Conservation (phyloP, 2,797 vertebrate genomes). For the Notamacropus eugenii region DNA sequence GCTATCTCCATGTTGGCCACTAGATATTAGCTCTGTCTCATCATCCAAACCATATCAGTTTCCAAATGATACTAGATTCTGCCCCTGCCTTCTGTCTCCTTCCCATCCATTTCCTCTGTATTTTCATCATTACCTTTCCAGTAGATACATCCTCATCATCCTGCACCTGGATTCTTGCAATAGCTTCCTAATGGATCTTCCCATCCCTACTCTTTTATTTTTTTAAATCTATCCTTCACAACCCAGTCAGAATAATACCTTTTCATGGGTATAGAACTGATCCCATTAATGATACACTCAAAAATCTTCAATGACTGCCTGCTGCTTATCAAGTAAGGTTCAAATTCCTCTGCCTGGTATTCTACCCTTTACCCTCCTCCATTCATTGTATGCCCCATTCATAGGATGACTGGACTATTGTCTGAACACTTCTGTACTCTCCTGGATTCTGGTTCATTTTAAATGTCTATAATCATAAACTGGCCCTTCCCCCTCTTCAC, state of each 20-base stretch:
- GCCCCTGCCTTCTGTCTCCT: not conserved
- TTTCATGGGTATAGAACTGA: not conserved
- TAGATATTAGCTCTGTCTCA: not conserved
- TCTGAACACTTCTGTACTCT: not conserved
- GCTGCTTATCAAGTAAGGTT: not conserved
- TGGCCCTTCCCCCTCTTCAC: not conserved
- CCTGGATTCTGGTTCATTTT: not conserved
- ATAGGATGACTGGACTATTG: not conserved
- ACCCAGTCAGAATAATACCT: not conserved
- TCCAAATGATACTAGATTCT: not conserved
- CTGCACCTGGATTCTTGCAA: not conserved
- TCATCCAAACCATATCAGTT: not conserved
- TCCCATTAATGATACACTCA: not conserved
- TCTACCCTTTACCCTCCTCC: not conserved
- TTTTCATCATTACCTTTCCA: not conserved
- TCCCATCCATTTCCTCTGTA: not conserved
- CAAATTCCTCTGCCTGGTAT: not conserved
- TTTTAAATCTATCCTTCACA: not conserved
- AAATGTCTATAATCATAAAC: not conserved
- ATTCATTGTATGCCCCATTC: not conserved
- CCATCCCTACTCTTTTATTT: not conserved
- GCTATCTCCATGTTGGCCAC: not conserved
- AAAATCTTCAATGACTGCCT: not conserved
- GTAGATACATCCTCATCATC: not conserved
- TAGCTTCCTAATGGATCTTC: not conserved